These are phyloP conservation scores for Noctilio leporinus DNA, from an alignment of 2,113 vertebrate genomes.

Conservation along the genomic window DNA sequence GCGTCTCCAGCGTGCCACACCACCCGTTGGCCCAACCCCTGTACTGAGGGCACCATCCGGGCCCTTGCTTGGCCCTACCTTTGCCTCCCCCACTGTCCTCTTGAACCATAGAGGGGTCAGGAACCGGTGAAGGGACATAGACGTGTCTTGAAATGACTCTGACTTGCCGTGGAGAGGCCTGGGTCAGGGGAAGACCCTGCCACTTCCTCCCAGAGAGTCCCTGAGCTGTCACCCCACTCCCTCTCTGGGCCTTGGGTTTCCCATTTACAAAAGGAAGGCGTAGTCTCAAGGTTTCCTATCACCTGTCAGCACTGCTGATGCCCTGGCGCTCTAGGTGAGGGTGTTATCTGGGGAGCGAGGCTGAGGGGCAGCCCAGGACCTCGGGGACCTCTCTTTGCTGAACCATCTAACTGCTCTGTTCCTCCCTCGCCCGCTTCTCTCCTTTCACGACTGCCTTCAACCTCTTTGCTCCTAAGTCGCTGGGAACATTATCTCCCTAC, in stretches of 20 bases:
- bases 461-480: conserved; percentile 82
- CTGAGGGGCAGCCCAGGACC: not conserved
- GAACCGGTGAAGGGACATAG: not conserved
- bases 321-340: not conserved
- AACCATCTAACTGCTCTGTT: not conserved
- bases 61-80: not conserved
- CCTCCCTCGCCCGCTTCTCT: conserved; percentile 6
- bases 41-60: not conserved
- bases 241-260: not conserved
- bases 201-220: not conserved
- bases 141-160: not conserved
- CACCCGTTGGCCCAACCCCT: not conserved
- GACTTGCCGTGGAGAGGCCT: not conserved
- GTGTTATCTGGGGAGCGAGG: too few relatives aligned
- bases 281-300: not conserved
- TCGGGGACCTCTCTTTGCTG: not conserved
- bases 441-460: conserved; percentile 53
- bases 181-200: not conserved
- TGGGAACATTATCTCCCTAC: conserved; percentile 94
- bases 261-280: not conserved
- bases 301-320: not conserved
- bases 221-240: accelerated
- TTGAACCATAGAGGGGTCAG: not conserved
- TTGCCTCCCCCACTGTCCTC: not conserved
- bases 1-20: not conserved